Evolutionary conservation across 2,113 vertebrate genomes (phyloP), one percentile per base, ranked within the genome.

Genomic region (Mionectes macconnelli): DNA sequence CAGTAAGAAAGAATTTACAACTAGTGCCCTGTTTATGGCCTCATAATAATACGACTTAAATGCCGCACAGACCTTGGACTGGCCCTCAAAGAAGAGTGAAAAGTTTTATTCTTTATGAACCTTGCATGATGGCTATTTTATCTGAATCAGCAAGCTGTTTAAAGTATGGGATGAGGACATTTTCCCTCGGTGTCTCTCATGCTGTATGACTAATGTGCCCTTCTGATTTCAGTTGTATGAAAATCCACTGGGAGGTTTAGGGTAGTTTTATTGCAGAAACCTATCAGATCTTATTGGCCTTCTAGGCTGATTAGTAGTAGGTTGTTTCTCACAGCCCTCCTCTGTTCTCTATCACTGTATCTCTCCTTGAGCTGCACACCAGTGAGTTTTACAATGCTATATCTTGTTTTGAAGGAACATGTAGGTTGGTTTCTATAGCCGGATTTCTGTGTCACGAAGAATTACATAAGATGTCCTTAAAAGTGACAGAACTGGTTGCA

Each of bases 241-340:
- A 94, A 94, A 93, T 73, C 97, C 87, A 78, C 84, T 75, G 96
- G 96, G 96, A 97, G 62, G 37, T 75, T 94, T 76, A 64, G 77
- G 57, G 64, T 37, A 84, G 84, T 76, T 95, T 96, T 97, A 86
- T 73, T 83, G 87, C 91, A 84, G 75, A 95, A 96, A 87, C 44
- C 76, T 64, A 89, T 96, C 89, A 85, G 63, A 49, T 88, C 67
- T 73, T 78, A 85, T 80, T 95, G 91, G 87, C 91, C 92, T 96
- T 90, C 82, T 31, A 89, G 88, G 83, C 66, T 95, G 93, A 91
- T 94, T 69, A 94, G 76, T 12, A 55, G 44, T 20, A 64, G 83
- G 82, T 27, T 89, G 79, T 73, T 96, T 94, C 73, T 93, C 85
- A 77, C 66, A 75, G 63, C 33, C 87, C 22, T 69, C 30, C 37